These are phyloP conservation scores for Heliconius nattereri DNA, from an alignment of 1,140 invertebrate genomes.

Conservation along the genomic window DNA sequence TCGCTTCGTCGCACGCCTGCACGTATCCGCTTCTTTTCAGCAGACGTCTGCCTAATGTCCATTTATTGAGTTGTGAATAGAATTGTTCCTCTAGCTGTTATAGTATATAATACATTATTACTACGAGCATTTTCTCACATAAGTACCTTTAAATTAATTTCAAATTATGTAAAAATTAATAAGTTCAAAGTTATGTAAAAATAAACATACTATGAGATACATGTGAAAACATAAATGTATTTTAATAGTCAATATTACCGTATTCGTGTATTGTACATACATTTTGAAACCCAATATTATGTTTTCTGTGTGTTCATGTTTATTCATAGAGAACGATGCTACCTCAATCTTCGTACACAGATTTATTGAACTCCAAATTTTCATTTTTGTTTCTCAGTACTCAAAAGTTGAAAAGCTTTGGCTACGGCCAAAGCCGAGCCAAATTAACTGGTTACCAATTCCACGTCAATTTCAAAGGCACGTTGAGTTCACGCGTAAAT, in stretches of 20 bases:
- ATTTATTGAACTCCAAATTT: background rate
- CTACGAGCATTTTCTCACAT: too few relatives aligned
- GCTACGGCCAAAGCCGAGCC: slow-evolving; percentile 1
- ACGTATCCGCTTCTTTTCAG: background rate
- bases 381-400: background rate
- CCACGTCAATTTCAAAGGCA: slow-evolving; percentile 13
- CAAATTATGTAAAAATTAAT: too few relatives aligned
- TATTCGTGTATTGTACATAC: background rate
- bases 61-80: background rate
- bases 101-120: too few relatives aligned
- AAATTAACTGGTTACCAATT: slow-evolving; percentile 9
- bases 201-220: background rate
- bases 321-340: background rate
- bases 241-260: background rate
- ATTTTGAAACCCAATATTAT: background rate
- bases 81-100: background rate
- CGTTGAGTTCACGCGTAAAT: background rate
- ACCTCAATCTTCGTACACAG: background rate
- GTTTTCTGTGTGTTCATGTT: background rate
- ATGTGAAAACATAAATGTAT: background rate
- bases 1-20: background rate
- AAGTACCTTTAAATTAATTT: too few relatives aligned
- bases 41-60: background rate
- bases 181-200: too few relatives aligned
- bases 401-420: slow-evolving; percentile 14